Conservation (phyloP, 2,113 vertebrate genomes). For the Nanorana parkeri region DNA sequence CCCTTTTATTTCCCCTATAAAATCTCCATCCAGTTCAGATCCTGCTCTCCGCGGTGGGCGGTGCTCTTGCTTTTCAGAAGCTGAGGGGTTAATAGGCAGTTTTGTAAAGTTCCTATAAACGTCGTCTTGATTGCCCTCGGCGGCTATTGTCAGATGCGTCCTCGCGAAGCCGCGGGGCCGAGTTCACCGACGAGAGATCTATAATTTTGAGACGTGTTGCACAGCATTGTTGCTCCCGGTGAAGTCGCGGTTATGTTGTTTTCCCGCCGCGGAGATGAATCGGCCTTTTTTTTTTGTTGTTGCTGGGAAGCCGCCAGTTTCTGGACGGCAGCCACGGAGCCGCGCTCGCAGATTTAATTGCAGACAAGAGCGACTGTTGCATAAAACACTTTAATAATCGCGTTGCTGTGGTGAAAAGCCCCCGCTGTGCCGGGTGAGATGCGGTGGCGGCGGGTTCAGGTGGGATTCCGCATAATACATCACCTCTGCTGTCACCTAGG, state of each 20-base stretch:
- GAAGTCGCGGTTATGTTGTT: conserved; percentile 36
- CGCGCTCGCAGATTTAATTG: conserved; percentile 18
- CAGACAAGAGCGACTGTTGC: conserved; percentile 43
- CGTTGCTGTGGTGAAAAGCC: background rate
- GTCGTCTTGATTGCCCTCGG: conserved; percentile 1
- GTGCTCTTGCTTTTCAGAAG: background rate
- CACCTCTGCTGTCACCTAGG: too few species aligned
- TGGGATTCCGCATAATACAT: background rate
- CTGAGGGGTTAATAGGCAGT: background rate
- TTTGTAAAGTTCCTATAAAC: background rate
- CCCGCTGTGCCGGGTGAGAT: background rate
- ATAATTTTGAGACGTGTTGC: background rate
- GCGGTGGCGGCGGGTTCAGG: background rate
- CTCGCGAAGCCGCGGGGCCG: conserved; percentile 56
- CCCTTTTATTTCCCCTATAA: too few species aligned
- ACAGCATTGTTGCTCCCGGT: conserved; percentile 9
- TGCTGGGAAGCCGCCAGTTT: background rate
- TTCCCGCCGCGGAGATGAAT: background rate
- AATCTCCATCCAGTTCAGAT: too few species aligned
- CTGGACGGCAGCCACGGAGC: background rate
- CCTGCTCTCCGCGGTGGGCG: too few species aligned
- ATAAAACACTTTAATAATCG: conserved; percentile 43
- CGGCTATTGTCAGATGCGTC: background rate
- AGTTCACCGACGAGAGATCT: conserved; percentile 46
- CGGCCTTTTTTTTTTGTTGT: conserved; percentile 18